Evolutionary conservation across 1,140 invertebrate species (phyloP).

Genomic region (Samia ricini): DNA sequence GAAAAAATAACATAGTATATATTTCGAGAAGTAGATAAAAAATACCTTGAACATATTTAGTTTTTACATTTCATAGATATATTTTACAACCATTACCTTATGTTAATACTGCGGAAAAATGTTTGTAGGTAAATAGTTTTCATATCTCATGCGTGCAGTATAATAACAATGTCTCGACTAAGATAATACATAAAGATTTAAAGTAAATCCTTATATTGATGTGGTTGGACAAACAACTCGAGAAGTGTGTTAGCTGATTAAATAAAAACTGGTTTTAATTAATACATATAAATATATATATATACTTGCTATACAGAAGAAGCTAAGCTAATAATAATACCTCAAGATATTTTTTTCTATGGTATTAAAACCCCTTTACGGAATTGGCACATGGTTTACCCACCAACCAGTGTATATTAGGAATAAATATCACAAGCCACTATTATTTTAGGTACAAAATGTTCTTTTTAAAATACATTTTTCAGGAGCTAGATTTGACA

Average conservation of each 20-base stretch:
- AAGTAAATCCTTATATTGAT: conserved; percentile 4
- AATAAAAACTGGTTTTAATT: conserved; percentile 3
- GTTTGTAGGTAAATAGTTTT: background rate
- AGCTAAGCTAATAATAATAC: background rate
- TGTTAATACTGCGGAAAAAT: background rate
- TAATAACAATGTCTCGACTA: background rate
- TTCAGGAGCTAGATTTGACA: too few relatives aligned
- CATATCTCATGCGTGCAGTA: background rate
- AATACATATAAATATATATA: background rate
- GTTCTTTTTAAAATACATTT: too few relatives aligned
- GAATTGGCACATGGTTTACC: too few relatives aligned
- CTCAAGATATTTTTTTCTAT: too few relatives aligned
- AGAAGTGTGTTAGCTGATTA: background rate
- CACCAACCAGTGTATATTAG: too few relatives aligned
- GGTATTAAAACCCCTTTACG: too few relatives aligned
- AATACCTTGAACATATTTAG: background rate
- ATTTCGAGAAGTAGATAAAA: background rate
- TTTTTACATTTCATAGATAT: background rate
- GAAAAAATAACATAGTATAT: too few relatives aligned
- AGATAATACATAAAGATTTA: background rate
- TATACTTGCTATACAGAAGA: background rate
- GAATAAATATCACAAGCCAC: too few relatives aligned
- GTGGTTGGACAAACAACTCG: background rate
- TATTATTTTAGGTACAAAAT: too few relatives aligned
- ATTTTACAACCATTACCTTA: background rate